Base-by-base conservation (phyloP, 2,888 invertebrate species). In the Melangyna quadrimaculata region DNA sequence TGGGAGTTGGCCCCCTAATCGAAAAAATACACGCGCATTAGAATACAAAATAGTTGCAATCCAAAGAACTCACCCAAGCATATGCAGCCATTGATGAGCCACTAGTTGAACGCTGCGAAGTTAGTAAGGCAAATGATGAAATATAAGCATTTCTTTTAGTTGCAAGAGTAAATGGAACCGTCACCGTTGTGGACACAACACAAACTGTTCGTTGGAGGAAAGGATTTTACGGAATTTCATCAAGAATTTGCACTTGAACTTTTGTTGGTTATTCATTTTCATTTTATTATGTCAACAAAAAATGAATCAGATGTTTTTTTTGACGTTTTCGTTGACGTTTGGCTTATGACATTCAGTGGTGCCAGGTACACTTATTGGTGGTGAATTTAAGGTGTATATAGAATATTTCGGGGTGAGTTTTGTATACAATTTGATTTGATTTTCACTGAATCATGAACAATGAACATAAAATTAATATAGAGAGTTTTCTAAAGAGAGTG, bases 1-100 rank as follows among this genome's bases (percentile, higher is more conserved):
- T 96, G 96, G 87, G 96, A 96, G 92, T 97, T 97, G 78, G 97
- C 96, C 89, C 97, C 97, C 97, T 97, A 81, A 37, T 12, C 1
- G 14, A 22, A 67, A n/a, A 35, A 35, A 63, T 24, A 67, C 74
- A 78, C 70, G 82, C 69, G 70, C 51, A 75, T 53, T 61, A 27
- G 7, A 69, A 77, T 51, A 53, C 75, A 24, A 53, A 43, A 37
- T 40, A 35, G 43, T 82, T 87, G 77, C 87, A 73, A 37, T 59
- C 17, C 19, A 24, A 17, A 43, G 57, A 5, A 81, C 88, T 88
- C 90, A 93, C 93, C 93, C 93, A 93, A 74, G 93, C 90, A 90
- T 91, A 92, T 67, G 92, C 88, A 40, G 89, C 84, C 92, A 92
- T 91, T 79, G 35, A 74, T 32, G 51, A 82, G 43, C 57, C 57